Percentiles rank a stretch among this genome's conserved stretches.
phyloP scores from a whole-genome alignment of 2,797 vertebrate species.

The Labroides dimidiatus region DNA sequence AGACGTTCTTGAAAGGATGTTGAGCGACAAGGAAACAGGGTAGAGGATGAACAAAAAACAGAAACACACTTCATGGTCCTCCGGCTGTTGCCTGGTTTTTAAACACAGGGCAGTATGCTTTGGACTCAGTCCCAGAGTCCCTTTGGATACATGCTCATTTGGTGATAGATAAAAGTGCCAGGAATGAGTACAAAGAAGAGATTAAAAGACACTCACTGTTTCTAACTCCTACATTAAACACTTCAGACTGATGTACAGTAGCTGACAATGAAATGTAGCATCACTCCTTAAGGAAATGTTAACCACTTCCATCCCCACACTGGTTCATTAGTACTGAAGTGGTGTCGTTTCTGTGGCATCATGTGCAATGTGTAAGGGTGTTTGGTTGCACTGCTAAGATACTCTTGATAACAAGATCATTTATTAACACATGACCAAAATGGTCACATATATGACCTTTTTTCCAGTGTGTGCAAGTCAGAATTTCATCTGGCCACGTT shows the following conservation, averaged over 20 bases:
- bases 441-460: no score
- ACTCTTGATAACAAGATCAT: slow-evolving; percentile 7
- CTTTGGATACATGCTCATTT: slow-evolving; percentile 35
- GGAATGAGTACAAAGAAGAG: slow-evolving; percentile 13
- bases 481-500: no score
- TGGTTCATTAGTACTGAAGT: slow-evolving; percentile 37
- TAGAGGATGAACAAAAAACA: background rate
- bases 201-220: slow-evolving; percentile 18
- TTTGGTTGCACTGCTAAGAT: background rate
- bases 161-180: slow-evolving; percentile 40
- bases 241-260: slow-evolving; percentile 37
- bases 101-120: slow-evolving; percentile 22
- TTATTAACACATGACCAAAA: slow-evolving; percentile 11
- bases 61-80: slow-evolving; percentile 15
- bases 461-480: no score
- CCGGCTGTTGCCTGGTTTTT: slow-evolving; percentile 40
- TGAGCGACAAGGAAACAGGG: background rate
- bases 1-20: background rate
- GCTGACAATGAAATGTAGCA: slow-evolving; percentile 39
- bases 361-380: slow-evolving; percentile 2
- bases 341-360: slow-evolving; percentile 30
- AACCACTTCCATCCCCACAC: slow-evolving; percentile 22
- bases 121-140: slow-evolving; percentile 35
- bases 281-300: slow-evolving; percentile 32
- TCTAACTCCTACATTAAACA: slow-evolving; percentile 29